Evolutionary conservation across 2,797 vertebrate genomes (phyloP).

Genomic region (Aulostomus chinensis): DNA sequence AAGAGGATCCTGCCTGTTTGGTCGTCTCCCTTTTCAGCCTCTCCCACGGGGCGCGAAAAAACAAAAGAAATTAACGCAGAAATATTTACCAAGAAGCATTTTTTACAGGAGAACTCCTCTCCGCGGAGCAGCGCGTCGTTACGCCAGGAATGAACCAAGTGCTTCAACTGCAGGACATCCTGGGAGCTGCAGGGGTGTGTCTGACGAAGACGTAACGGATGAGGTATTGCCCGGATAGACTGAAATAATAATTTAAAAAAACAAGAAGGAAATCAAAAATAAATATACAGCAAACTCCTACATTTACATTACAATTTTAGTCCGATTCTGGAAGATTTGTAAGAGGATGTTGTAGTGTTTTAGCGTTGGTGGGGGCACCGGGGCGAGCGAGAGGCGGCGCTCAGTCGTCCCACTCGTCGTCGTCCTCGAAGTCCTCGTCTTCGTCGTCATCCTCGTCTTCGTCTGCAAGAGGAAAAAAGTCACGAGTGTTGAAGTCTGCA

Average conservation of each 20-base stretch:
- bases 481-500: background rate
- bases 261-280: constrained; percentile 90
- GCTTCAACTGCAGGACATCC: constrained; percentile 32
- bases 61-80: constrained; percentile 75
- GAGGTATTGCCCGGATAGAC: constrained; percentile 99
- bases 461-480: constrained; percentile 73
- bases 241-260: constrained; percentile 66
- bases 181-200: background rate
- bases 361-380: constrained; percentile 55
- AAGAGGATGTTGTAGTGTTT: constrained; percentile 44
- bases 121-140: constrained; percentile 8
- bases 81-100: constrained; percentile 57
- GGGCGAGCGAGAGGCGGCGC: background rate
- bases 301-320: constrained; percentile 93
- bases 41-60: constrained; percentile 77
- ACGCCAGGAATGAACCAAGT: no score
- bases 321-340: constrained; percentile 82
- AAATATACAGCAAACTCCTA: constrained; percentile 96
- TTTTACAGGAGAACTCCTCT: background rate
- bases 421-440: constrained; percentile 98
- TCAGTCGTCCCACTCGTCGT: constrained; percentile 97
- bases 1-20: constrained; percentile 86
- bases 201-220: constrained; percentile 82
- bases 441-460: constrained; percentile 92
- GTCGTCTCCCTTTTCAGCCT: constrained; percentile 77